These are phyloP conservation scores for Penaeus chinensis DNA, from an alignment of 1,140 invertebrate genomes.

Conservation along the genomic window DNA sequence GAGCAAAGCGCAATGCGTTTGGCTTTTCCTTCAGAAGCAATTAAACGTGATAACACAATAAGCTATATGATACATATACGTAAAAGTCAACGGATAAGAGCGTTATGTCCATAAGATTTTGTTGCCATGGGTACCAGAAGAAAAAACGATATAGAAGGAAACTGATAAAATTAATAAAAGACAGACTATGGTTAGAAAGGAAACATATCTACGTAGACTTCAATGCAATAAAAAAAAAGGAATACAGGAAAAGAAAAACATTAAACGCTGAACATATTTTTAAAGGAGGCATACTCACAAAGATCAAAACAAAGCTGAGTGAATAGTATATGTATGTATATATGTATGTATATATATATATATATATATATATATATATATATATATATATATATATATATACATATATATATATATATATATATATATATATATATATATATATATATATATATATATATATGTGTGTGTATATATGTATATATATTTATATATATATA, in stretches of 20 bases:
- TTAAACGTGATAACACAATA: no score
- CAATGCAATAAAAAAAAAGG: not conserved
- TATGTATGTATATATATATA: slow-evolving; percentile 11
- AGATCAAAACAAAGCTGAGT: not conserved
- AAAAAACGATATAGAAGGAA: no score
- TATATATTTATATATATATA: slow-evolving; percentile 16
- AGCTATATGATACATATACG: no score
- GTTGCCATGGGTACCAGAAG: no score
- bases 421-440: not conserved
- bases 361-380: slow-evolving; percentile 5
- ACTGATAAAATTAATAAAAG: no score
- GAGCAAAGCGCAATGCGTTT: no score
- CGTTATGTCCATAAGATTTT: no score
- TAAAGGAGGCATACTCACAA: not conserved
- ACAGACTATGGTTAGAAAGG: no score
- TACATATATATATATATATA: not conserved
- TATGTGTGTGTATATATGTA: not conserved
- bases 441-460: not conserved
- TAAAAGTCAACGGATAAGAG: no score
- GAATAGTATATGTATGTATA: not conserved
- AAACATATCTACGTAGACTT: not conserved
- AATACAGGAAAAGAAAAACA: no score
- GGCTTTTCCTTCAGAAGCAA: no score
- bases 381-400: not conserved
- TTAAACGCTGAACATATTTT: no score